Evolutionary conservation across 2,113 vertebrate species (phyloP).

Genomic region (Furnarius figulus): DNA sequence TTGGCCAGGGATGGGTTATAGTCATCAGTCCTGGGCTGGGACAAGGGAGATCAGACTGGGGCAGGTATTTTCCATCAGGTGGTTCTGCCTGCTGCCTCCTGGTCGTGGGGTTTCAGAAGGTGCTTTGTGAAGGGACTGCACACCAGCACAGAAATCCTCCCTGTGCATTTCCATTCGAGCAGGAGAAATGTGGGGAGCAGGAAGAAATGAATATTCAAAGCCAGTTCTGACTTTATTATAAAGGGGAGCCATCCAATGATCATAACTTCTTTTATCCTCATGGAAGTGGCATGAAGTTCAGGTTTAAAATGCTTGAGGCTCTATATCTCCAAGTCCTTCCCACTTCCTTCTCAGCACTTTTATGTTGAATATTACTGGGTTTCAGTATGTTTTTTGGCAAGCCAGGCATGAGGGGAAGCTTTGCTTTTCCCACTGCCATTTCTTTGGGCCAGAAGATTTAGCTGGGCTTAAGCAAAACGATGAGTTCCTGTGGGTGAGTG

Average conservation of each 20-base stretch:
- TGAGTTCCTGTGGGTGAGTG: background rate
- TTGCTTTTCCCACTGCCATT: background rate
- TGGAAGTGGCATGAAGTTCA: background rate
- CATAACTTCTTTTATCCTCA: background rate
- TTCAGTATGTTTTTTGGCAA: background rate
- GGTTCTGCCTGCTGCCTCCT: background rate
- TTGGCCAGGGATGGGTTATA: background rate
- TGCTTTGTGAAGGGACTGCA: background rate
- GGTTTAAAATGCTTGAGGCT: background rate
- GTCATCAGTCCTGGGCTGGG: background rate
- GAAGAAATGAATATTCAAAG: constrained; percentile 27
- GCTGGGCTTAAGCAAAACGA: background rate
- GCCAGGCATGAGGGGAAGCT: background rate
- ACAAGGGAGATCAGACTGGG: background rate
- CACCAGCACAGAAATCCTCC: background rate
- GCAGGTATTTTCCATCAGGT: background rate
- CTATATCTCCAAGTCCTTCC: background rate
- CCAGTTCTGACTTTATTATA: background rate
- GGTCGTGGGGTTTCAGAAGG: background rate
- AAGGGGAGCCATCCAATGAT: background rate
- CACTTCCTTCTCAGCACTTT: background rate
- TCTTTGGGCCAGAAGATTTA: background rate
- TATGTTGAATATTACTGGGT: background rate
- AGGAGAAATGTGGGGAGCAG: background rate
- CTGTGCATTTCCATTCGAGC: background rate